Conservation (phyloP, 2,113 vertebrate species). For the Gorsachius goisagi region DNA sequence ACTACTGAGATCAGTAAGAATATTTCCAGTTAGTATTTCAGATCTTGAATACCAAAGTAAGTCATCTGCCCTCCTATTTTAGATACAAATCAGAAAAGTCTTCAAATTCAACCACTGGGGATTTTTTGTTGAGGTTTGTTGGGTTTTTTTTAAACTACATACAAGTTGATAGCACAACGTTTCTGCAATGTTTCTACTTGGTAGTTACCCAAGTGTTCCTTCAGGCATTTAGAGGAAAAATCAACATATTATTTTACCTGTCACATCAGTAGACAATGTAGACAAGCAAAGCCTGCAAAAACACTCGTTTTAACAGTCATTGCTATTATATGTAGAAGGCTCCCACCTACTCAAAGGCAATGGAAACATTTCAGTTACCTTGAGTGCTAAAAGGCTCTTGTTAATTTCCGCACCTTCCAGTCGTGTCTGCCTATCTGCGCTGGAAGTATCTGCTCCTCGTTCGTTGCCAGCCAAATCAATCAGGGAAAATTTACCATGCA, state of each 20-base stretch:
- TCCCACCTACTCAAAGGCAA: conserved; percentile 12
- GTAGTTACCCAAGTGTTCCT: neutral
- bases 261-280: neutral
- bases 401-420: conserved; percentile 99
- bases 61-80: neutral
- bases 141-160: neutral
- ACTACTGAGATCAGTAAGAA: too few species aligned
- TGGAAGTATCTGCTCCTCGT: conserved; percentile 95
- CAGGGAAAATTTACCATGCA: conserved; percentile 98
- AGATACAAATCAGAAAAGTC: neutral
- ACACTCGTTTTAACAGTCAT: neutral
- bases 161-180: neutral
- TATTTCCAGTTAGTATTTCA: neutral
- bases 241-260: neutral
- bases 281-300: neutral
- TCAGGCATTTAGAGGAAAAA: neutral
- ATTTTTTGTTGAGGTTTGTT: neutral
- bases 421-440: conserved; percentile 93
- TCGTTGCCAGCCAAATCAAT: conserved; percentile 98
- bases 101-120: neutral
- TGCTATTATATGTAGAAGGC: neutral
- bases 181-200: neutral
- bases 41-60: neutral
- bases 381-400: conserved; percentile 97
- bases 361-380: conserved; percentile 77